A percentile compares a stretch with the other conserved stretches of the same genome.
These are phyloP conservation scores for Drosophila paranaensis DNA, from an alignment of 2,888 invertebrate species.

Conservation along the genomic window DNA sequence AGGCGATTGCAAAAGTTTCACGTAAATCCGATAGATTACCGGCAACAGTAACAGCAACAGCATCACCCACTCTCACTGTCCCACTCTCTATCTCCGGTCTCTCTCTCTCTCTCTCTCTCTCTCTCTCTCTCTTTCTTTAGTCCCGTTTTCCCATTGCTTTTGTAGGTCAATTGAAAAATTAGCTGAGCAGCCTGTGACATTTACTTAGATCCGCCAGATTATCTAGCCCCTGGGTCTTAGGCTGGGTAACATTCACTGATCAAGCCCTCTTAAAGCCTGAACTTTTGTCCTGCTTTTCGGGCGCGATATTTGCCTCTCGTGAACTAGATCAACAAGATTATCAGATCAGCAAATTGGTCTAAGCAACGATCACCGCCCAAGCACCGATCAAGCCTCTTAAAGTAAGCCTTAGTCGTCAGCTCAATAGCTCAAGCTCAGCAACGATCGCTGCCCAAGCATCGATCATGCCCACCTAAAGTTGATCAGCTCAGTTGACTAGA, in stretches of 20 bases:
- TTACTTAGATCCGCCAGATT: conserved; percentile 35
- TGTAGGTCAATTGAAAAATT: conserved; percentile 77
- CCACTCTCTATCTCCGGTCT: neutral
- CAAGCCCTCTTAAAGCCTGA: conserved; percentile 54
- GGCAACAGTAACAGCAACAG: conserved; percentile 43
- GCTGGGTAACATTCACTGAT: conserved; percentile 14
- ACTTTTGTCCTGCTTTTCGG: conserved; percentile 28
- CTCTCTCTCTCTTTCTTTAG: conserved; percentile 5
- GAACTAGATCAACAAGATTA: conserved; percentile 29
- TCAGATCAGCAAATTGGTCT: conserved; percentile 22
- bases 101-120: neutral
- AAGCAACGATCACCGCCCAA: neutral
- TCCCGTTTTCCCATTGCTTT: conserved; percentile 37
- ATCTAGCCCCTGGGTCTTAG: conserved; percentile 26
- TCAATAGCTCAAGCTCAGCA: neutral
- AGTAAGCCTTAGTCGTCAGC: conserved; percentile 12
- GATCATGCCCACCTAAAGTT: conserved; percentile 12
- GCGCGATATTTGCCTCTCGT: conserved; percentile 36
- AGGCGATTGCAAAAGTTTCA: conserved; percentile 73
- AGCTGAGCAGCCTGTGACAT: conserved; percentile 40
- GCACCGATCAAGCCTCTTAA: conserved; percentile 12
- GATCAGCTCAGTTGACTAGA: conserved; percentile 6
- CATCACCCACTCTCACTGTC: neutral
- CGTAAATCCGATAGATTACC: conserved; percentile 66
- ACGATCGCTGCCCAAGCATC: neutral